Evolutionary conservation across 2,797 vertebrate species (phyloP).

Genomic region (Nannoperca australis): DNA sequence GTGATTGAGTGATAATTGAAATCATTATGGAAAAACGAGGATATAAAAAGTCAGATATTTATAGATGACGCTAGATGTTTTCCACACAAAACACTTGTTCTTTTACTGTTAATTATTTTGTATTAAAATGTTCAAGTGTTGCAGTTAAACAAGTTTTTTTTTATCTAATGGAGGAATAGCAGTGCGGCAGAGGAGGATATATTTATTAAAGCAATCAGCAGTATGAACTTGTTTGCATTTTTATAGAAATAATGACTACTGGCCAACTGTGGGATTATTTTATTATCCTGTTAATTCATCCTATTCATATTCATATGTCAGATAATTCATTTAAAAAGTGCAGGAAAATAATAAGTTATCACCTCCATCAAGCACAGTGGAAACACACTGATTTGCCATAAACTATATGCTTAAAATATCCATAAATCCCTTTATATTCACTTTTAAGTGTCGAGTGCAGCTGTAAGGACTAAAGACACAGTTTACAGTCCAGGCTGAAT

Average conservation of each 20-base stretch:
- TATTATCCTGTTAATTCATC: not conserved
- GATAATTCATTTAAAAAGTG: not conserved
- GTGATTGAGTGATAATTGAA: conserved; percentile 54
- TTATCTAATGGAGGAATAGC: conserved; percentile 14
- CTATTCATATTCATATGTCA: conserved; percentile 3
- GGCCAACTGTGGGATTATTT: not conserved
- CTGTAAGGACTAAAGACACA: conserved; percentile 2
- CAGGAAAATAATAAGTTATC: conserved; percentile 1
- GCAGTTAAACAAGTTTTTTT: conserved; percentile 21
- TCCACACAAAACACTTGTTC: conserved; percentile 18
- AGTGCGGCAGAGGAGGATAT: not conserved
- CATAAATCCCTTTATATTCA: not conserved
- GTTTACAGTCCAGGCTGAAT: not conserved
- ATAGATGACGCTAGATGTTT: conserved; percentile 23
- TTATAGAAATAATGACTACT: conserved; percentile 1
- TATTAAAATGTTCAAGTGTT: conserved; percentile 19
- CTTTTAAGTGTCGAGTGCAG: not conserved
- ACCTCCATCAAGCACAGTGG: not conserved
- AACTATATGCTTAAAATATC: not conserved
- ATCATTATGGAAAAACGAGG: conserved; percentile 38
- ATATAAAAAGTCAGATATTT: conserved; percentile 41
- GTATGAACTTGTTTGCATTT: not conserved
- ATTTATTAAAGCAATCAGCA: conserved; percentile 21
- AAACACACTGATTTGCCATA: not conserved
- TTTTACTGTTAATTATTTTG: conserved; percentile 40